Evolutionary conservation across 2,888 invertebrate genomes (phyloP).

Genomic region (Caenorhabditis parvicauda): DNA sequence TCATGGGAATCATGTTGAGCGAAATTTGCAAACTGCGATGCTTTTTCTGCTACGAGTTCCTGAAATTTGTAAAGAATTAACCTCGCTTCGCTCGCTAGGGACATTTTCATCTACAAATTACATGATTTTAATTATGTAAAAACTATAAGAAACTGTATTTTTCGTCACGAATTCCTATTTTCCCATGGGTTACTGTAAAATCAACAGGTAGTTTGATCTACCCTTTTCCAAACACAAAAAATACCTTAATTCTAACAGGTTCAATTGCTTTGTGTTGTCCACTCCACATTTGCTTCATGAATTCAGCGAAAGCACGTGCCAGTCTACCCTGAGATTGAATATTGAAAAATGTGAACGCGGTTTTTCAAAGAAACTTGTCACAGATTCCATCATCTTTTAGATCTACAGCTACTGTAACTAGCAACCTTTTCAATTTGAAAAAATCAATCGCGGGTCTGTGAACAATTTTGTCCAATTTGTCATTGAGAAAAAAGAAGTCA

Average conservation of each 20-base stretch:
- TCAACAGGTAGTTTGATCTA: too few species aligned
- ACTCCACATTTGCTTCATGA: constrained; percentile 66
- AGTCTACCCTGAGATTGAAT: constrained; percentile 64
- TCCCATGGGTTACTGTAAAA: neutral
- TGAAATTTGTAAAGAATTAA: too few species aligned
- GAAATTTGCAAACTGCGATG: constrained; percentile 67
- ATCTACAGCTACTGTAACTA: too few species aligned
- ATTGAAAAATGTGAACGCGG: too few species aligned
- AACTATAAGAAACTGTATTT: neutral
- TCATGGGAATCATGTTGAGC: constrained; percentile 69
- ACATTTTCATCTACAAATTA: neutral
- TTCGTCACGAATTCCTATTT: neutral
- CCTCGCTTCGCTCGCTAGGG: neutral
- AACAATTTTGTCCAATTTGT: too few species aligned
- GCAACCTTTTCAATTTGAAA: too few species aligned
- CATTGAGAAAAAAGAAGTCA: neutral
- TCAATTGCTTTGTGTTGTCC: constrained; percentile 64
- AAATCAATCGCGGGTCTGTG: too few species aligned
- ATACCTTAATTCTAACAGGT: constrained; percentile 64
- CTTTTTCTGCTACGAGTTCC: constrained; percentile 66
- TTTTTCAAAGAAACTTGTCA: too few species aligned
- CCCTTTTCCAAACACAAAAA: too few species aligned
- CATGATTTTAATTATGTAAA: neutral
- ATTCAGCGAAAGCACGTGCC: constrained; percentile 66
- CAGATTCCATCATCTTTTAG: too few species aligned